phyloP scores from a whole-genome alignment of 2,113 vertebrate species.

The Mohoua ochrocephala region DNA sequence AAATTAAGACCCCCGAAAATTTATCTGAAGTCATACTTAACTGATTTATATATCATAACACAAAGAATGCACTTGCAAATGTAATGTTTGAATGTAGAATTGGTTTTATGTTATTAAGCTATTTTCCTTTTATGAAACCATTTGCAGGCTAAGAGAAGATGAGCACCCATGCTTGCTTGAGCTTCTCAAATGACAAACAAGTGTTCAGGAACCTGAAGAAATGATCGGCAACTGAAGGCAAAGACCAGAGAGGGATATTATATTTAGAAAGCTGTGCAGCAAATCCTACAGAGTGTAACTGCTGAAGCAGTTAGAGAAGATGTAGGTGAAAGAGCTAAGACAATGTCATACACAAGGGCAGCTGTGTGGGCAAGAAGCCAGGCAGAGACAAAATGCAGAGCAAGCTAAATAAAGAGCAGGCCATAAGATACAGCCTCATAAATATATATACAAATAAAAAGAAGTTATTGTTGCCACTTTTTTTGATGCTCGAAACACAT shows the following conservation, averaged over 20 bases:
- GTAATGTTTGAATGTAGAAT: background rate
- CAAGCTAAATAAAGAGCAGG: constrained; percentile 11
- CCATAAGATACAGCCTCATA: background rate
- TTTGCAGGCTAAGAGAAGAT: background rate
- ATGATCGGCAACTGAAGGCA: background rate
- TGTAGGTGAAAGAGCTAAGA: constrained; percentile 32
- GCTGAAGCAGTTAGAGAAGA: background rate
- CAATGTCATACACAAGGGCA: constrained; percentile 37
- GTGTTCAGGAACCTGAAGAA: background rate
- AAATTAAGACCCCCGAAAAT: background rate
- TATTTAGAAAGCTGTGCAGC: background rate
- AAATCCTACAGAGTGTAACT: background rate
- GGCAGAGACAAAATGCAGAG: background rate
- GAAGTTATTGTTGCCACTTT: background rate
- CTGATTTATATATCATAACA: background rate
- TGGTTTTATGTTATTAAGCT: background rate
- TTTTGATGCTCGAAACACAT: background rate
- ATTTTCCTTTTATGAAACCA: background rate
- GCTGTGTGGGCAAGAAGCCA: constrained; percentile 29
- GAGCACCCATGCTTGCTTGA: background rate
- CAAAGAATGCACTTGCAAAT: background rate
- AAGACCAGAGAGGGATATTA: background rate
- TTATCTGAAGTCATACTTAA: background rate
- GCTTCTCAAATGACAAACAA: background rate
- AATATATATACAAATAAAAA: background rate